Base-by-base conservation (phyloP, 2,888 invertebrate species). In the Apodemia mormo region DNA sequence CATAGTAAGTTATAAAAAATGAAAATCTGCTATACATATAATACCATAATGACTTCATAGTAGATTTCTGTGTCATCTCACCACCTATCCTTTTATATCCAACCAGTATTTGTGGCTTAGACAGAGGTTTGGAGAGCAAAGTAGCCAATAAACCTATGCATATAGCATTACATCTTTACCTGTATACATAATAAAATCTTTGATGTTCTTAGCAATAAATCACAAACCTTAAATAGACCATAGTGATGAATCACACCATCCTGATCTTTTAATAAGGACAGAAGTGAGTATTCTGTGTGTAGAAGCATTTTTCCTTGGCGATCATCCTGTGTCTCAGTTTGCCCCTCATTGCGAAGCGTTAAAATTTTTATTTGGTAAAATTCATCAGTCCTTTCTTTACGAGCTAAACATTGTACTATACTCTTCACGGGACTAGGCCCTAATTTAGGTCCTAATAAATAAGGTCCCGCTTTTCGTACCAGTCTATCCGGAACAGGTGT, bases 221-320 rank as follows among this genome's bases (percentile, higher is more conserved):
- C 12, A 30, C 58, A 29, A 68, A 96, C 96, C 94, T 96, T 96
- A 82, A 96, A 96, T 73, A 97, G 90, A 52, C 96, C 96, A 89
- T 96, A 96, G 81, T 96, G 96, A 81, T 96, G 96, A 71, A 96
- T 95, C 12, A 97, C 96, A 30, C 97, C 96, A 76, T 95, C 94
- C 79, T 96, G 95, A 79, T 95, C 94, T 71, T 95, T 94, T 40
- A 97, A 87, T 69, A 96, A 83, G 5, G 96, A 96, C 54, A 97
- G 86, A 10, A 97, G 85, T 7, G 96, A 96, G 85, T 96, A 96
- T 82, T 97, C 97, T 0, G 96, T 96, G 78, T 96, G 96, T 22
- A 97, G 83, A 37, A 97, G 83, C 95, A 96, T 96, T 87, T 96
- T 96, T 2, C 96, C 97, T 85, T 96, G 96, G 61, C 93, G 91